phyloP scores from a whole-genome alignment of 2,888 invertebrate genomes.

The Sesia apiformis region DNA sequence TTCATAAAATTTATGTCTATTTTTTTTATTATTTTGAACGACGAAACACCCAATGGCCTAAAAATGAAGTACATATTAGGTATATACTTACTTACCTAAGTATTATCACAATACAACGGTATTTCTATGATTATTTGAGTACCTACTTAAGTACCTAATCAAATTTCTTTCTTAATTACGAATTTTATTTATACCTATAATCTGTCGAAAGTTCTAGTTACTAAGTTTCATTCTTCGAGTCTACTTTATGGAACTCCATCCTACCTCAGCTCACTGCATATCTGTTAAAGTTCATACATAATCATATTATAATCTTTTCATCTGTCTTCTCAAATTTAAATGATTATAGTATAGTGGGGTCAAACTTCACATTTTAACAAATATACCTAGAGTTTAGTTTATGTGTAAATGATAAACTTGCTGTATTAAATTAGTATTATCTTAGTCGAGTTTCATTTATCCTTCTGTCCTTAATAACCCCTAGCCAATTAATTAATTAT shows the following conservation, averaged over 20 bases:
- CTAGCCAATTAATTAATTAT: too few species aligned
- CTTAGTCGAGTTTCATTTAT: constrained; percentile 32
- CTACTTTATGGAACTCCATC: not conserved
- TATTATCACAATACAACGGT: not conserved
- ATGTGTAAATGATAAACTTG: constrained; percentile 59
- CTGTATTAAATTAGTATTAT: constrained; percentile 67
- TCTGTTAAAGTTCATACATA: constrained; percentile 15
- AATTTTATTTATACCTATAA: too few species aligned
- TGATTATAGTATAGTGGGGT: constrained; percentile 31
- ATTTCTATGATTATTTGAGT: not conserved
- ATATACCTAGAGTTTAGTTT: constrained; percentile 33
- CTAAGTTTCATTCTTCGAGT: too few species aligned
- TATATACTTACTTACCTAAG: not conserved
- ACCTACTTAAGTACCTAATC: not conserved
- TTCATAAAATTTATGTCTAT: constrained; percentile 13
- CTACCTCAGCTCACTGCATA: constrained; percentile 48
- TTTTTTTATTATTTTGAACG: not conserved
- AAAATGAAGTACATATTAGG: too few species aligned
- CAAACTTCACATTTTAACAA: constrained; percentile 51
- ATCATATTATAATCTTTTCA: not conserved
- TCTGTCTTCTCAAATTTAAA: not conserved
- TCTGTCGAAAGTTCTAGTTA: too few species aligned
- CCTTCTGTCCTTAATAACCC: not conserved
- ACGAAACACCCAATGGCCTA: not conserved
- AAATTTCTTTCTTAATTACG: not conserved